phyloP scores from a whole-genome alignment of 2,888 invertebrate genomes.

The Drosophila hamatofila region DNA sequence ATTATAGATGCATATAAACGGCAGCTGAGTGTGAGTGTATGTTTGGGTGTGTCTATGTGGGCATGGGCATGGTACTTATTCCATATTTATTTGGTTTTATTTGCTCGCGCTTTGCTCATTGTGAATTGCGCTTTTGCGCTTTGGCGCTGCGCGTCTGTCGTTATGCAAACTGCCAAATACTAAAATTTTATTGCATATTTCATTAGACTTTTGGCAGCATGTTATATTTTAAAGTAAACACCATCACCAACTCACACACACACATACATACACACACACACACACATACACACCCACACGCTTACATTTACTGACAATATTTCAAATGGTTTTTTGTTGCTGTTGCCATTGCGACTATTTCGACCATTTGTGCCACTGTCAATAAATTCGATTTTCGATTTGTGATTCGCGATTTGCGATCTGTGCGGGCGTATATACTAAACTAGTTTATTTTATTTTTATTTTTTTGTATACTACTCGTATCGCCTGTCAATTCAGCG shows the following conservation, averaged over 20 bases:
- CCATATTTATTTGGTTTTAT: constrained; percentile 46
- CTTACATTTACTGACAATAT: constrained; percentile 62
- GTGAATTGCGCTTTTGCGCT: constrained; percentile 52
- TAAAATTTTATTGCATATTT: constrained; percentile 81
- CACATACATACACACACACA: constrained; percentile 3
- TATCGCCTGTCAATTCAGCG: constrained; percentile 11
- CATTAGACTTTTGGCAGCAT: constrained; percentile 74
- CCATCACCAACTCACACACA: no score
- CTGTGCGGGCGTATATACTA: constrained; percentile 51
- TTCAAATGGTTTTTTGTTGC: constrained; percentile 59
- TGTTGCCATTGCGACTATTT: constrained; percentile 60
- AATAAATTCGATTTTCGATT: constrained; percentile 80
- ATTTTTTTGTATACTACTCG: background rate
- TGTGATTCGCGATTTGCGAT: constrained; percentile 55
- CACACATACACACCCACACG: constrained; percentile 3
- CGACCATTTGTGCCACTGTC: constrained; percentile 70
- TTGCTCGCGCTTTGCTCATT: constrained; percentile 34
- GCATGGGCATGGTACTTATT: constrained; percentile 6
- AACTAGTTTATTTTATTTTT: background rate
- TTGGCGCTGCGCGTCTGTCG: constrained; percentile 18
- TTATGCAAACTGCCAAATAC: constrained; percentile 66
- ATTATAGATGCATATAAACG: constrained; percentile 4
- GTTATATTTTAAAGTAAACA: constrained; percentile 66
- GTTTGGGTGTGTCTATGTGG: background rate
- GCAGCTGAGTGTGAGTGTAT: background rate